Conservation (phyloP, 2,888 invertebrate genomes). For the Leptura quadrifasciata region DNA sequence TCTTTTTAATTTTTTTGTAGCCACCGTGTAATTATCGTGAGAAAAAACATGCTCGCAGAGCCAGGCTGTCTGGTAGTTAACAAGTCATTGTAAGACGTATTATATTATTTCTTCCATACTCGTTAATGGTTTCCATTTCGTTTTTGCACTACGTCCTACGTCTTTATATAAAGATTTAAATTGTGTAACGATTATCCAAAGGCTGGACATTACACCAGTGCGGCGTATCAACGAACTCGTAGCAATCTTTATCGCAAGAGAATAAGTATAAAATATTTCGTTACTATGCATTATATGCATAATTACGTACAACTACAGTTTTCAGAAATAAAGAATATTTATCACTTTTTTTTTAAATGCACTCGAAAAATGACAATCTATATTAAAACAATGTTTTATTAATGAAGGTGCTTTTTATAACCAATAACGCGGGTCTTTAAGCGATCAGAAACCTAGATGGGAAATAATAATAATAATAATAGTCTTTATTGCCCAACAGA, state of each 20-base stretch:
- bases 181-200: conserved; percentile 12
- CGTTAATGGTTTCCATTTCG: conserved; percentile 8
- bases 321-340: too few species aligned
- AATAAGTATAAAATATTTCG: background rate
- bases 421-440: too few species aligned
- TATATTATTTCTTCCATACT: conserved; percentile 33
- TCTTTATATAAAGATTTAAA: conserved; percentile 5
- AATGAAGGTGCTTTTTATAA: too few species aligned
- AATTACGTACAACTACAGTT: too few species aligned
- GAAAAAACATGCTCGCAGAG: conserved; percentile 33
- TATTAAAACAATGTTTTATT: too few species aligned
- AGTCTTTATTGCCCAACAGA: too few species aligned
- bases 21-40: conserved; percentile 38
- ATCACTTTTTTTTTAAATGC: too few species aligned
- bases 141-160: conserved; percentile 30
- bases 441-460: too few species aligned
- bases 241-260: background rate
- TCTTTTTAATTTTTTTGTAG: conserved; percentile 5
- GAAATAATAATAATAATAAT: too few species aligned
- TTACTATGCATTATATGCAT: too few species aligned
- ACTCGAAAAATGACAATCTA: too few species aligned
- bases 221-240: conserved; percentile 5
- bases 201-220: conserved; percentile 2
- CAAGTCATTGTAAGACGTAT: conserved; percentile 30
- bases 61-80: conserved; percentile 38